Conservation (phyloP, 2,113 vertebrate species). For the Brachyhypopomus gauderio region DNA sequence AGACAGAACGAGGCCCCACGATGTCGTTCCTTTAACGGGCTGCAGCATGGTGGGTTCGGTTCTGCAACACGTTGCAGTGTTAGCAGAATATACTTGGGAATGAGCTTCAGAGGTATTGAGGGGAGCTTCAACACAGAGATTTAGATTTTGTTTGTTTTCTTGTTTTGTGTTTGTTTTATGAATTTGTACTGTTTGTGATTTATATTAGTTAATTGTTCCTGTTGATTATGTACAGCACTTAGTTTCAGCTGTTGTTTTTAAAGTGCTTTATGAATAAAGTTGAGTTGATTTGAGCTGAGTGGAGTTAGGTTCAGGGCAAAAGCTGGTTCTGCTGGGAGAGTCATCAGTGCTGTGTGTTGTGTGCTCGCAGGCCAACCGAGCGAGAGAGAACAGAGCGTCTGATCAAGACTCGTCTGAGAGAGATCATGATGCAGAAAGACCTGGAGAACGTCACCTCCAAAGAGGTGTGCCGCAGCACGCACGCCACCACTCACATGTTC, state of each 20-base stretch:
- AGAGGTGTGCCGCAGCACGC: conserved; percentile 77
- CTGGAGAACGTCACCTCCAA: conserved; percentile 97
- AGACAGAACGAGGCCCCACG: neutral
- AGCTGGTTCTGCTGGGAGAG: neutral
- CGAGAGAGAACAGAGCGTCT: conserved; percentile 90
- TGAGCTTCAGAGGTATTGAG: neutral
- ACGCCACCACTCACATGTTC: neutral
- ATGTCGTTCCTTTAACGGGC: conserved; percentile 4
- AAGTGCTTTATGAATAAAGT: no score
- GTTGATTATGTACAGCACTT: no score
- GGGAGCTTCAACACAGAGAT: neutral
- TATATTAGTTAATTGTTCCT: no score
- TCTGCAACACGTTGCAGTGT: neutral
- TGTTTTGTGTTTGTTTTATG: no score
- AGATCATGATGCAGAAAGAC: conserved; percentile 99
- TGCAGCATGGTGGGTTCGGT: neutral
- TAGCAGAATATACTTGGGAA: neutral
- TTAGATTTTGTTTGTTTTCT: no score
- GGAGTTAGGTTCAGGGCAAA: no score
- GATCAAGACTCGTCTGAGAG: conserved; percentile 90
- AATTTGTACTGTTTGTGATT: no score
- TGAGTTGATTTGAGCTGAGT: neutral
- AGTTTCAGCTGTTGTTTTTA: no score
- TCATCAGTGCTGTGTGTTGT: neutral
- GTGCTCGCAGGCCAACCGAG: conserved; percentile 86